Base-by-base conservation (phyloP, 2,797 vertebrate species). In the Denticeps clupeoides region DNA sequence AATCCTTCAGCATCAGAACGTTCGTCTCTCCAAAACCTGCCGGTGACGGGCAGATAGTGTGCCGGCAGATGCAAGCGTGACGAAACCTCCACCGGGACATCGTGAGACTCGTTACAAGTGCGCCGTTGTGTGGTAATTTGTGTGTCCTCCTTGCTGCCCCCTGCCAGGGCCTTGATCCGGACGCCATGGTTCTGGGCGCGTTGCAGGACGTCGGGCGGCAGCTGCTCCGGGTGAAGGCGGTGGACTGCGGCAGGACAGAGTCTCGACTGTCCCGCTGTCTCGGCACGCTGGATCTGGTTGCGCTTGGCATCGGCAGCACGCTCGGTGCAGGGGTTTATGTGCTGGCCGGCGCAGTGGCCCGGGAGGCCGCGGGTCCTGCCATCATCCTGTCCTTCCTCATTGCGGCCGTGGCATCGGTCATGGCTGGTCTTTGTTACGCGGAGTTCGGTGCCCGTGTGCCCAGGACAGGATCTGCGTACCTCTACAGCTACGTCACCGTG, bases 381-480 rank as follows among this genome's bases (percentile, higher is more conserved):
- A 97, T 98, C 0, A 83, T 98, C 44, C 73, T 98, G 53, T 95
- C 89, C 45, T 98, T 98, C 74, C 70, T 98, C 60, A 88, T 97
- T 0, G 93, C 94, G 0, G 92, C 93, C 0, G 46, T 94, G 56
- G 91, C 93, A 8, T 97, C 94, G 0, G 89, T 97, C 43, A 77
- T 98, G 65, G 94, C 93, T 0, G 94, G 94, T 7, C 79, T 98
- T 50, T 98, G 94, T 73, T 98, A 97, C 0, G 90, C 88, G 1
- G 94, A 98, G 72, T 98, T 98, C 0, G 94, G 94, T 0, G 93
- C 93, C 1, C 83, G 94, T 0, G 93, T 97, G 33, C 94, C 93
- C 41, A 91, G 80, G 75, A 93, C 94, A 0, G 94, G 94, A 31
- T 97, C 94, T 0, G 94, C 93, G 5, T 97, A 98, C 71, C 87